These are phyloP conservation scores for Halictus ligatus DNA, from an alignment of 2,888 invertebrate genomes.

Conservation along the genomic window DNA sequence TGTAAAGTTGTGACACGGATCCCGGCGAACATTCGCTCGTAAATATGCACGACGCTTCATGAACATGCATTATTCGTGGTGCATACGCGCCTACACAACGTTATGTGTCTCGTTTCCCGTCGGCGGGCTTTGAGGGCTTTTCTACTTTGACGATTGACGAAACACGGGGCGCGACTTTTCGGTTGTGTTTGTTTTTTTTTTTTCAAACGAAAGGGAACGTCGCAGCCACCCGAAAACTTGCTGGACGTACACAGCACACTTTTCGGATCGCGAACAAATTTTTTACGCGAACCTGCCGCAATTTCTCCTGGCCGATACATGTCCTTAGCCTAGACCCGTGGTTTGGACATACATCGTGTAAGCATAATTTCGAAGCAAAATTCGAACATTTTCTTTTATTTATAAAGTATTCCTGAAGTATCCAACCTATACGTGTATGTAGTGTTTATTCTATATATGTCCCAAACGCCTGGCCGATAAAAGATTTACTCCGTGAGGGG, in stretches of 20 bases:
- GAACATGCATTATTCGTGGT: slow-evolving; percentile 73
- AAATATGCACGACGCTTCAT: slow-evolving; percentile 75
- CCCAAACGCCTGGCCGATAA: too few relatives aligned
- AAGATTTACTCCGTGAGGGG: too few relatives aligned
- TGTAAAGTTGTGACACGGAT: slow-evolving; percentile 75
- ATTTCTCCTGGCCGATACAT: too few relatives aligned
- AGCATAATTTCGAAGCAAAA: too few relatives aligned
- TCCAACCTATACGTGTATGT: too few relatives aligned
- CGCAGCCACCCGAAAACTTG: background rate
- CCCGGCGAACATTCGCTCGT: slow-evolving; percentile 74
- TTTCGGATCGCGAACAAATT: background rate
- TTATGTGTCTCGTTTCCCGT: slow-evolving; percentile 45
- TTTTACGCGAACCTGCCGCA: background rate
- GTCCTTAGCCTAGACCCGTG: too few relatives aligned
- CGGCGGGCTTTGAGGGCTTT: slow-evolving; percentile 21
- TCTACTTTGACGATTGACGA: background rate
- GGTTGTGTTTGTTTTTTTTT: background rate
- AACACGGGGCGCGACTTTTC: background rate
- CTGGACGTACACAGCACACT: background rate
- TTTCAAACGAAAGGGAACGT: background rate
- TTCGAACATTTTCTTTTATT: too few relatives aligned
- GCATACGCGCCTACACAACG: slow-evolving; percentile 66
- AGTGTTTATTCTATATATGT: too few relatives aligned
- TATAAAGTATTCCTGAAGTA: too few relatives aligned
- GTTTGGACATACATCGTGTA: too few relatives aligned